Conservation (phyloP, 2,113 vertebrate species). For the Dicentrarchus labrax region DNA sequence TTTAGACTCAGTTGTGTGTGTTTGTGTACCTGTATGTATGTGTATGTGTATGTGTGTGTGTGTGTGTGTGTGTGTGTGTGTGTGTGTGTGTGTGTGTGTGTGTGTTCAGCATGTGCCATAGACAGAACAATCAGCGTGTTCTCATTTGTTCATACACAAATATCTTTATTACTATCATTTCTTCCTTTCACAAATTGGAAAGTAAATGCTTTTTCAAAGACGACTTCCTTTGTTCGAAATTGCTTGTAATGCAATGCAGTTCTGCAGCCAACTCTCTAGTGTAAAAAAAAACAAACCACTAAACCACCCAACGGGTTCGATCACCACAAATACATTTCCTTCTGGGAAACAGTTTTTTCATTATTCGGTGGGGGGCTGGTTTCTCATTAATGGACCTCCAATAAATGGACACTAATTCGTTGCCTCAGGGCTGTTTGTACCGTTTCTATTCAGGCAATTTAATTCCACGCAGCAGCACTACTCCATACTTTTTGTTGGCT, state of each 20-base stretch:
- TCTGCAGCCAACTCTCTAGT: not conserved
- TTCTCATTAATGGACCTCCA: constrained; percentile 34
- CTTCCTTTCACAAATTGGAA: not conserved
- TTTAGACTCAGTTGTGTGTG: constrained; percentile 3
- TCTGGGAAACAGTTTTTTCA: not conserved
- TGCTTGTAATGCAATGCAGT: not conserved
- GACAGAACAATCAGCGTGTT: not conserved
- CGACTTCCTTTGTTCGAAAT: not conserved
- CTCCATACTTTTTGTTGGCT: constrained; percentile 16
- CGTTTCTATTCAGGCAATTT: constrained; percentile 32
- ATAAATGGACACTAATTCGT: constrained; percentile 24
- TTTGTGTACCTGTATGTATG: not conserved
- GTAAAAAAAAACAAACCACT: not conserved
- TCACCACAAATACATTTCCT: constrained; percentile 2
- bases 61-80: not conserved
- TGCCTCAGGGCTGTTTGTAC: constrained; percentile 20
- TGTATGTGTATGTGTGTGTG: not conserved
- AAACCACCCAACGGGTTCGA: not conserved
- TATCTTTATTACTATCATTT: not conserved
- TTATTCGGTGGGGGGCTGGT: not conserved
- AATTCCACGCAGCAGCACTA: constrained; percentile 1
- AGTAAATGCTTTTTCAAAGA: not conserved
- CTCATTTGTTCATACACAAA: not conserved
- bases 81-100: not conserved
- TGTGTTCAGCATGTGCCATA: constrained; percentile 2